Conservation (phyloP, 2,888 invertebrate genomes). For the Aspidiotus destructor region DNA sequence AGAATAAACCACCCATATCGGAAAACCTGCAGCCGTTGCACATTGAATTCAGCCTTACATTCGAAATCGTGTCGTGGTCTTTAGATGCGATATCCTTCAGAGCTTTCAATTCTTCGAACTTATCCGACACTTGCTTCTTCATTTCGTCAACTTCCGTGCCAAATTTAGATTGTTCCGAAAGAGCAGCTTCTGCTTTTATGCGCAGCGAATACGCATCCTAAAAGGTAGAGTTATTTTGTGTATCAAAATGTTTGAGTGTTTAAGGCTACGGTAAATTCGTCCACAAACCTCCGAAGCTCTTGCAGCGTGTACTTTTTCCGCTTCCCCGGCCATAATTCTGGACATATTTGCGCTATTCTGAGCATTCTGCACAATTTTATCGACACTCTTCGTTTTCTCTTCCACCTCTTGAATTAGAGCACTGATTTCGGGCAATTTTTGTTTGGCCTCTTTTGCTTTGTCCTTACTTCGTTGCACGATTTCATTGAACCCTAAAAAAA, state of each 20-base stretch:
- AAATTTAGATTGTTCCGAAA: slow-evolving; percentile 1
- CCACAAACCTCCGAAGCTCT: slow-evolving; percentile 58
- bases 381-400: slow-evolving; percentile 59
- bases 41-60: slow-evolving; percentile 3
- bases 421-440: slow-evolving; percentile 65
- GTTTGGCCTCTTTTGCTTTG: slow-evolving; percentile 66
- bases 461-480: slow-evolving; percentile 76
- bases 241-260: too few relatives aligned
- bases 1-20: background rate
- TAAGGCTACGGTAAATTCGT: too few relatives aligned
- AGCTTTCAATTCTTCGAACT: background rate
- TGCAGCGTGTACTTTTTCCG: slow-evolving; percentile 66
- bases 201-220: background rate
- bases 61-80: slow-evolving; percentile 16
- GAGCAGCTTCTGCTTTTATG: slow-evolving; percentile 13
- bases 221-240: background rate
- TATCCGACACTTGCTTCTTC: slow-evolving; percentile 5
- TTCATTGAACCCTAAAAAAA: slow-evolving; percentile 66
- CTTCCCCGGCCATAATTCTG: slow-evolving; percentile 60
- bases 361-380: slow-evolving; percentile 61
- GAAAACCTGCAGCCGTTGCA: background rate
- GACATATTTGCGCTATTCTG: slow-evolving; percentile 67
- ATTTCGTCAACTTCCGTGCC: slow-evolving; percentile 17
- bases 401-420: slow-evolving; percentile 60
- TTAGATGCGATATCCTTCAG: slow-evolving; percentile 4